These are phyloP conservation scores for Crenuchus spilurus DNA, from an alignment of 2,797 vertebrate species.

Conservation along the genomic window DNA sequence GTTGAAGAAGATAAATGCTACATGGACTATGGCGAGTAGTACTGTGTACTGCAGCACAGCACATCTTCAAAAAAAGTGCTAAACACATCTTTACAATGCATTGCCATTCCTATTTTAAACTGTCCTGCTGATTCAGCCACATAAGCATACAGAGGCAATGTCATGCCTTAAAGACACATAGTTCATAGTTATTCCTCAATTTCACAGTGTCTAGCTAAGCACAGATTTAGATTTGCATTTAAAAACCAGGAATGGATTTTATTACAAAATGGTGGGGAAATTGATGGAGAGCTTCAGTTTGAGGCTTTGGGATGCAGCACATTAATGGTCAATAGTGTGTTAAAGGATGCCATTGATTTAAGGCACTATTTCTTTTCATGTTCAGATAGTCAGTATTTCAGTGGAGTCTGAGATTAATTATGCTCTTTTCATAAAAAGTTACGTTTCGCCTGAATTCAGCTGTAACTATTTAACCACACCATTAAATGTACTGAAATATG, in stretches of 20 bases:
- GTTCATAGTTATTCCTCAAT: slow-evolving; percentile 7
- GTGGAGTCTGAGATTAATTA: slow-evolving; percentile 4
- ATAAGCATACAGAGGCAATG: slow-evolving; percentile 35
- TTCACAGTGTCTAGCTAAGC: slow-evolving; percentile 46
- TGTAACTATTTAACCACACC: slow-evolving; percentile 18
- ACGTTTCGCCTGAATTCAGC: slow-evolving; percentile 25
- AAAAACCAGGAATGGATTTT: slow-evolving; percentile 21
- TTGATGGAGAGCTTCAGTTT: slow-evolving; percentile 27
- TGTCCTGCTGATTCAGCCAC: slow-evolving; percentile 13
- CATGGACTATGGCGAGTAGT: slow-evolving; percentile 5
- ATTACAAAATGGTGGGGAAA: not conserved
- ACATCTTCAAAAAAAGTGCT: slow-evolving; percentile 15
- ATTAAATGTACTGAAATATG: not conserved
- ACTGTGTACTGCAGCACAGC: not conserved
- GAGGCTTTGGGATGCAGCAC: slow-evolving; percentile 46
- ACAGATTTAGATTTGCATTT: slow-evolving; percentile 16
- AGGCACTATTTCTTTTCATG: slow-evolving; percentile 90
- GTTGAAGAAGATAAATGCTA: slow-evolving; percentile 20
- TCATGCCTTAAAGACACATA: slow-evolving; percentile 15
- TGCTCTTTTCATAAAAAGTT: not conserved
- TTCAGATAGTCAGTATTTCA: slow-evolving; percentile 28
- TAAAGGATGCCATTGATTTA: slow-evolving; percentile 96
- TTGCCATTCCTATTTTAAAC: slow-evolving; percentile 11
- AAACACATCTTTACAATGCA: slow-evolving; percentile 17
- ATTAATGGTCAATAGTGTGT: slow-evolving; percentile 22